Evolutionary conservation across 2,797 vertebrate genomes (phyloP).

Genomic region (Falco novaeseelandiae): DNA sequence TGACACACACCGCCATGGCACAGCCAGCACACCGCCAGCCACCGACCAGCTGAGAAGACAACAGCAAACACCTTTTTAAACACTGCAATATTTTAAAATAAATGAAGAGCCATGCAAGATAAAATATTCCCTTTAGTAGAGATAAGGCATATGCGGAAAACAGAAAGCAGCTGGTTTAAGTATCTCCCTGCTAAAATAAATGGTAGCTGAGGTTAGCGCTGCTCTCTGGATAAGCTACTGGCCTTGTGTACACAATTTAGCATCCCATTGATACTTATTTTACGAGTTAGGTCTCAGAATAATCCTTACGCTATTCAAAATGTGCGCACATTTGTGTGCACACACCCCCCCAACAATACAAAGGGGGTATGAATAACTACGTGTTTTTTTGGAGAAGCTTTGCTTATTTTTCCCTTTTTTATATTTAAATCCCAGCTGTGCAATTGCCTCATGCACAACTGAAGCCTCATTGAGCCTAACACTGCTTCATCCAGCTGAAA

Average conservation of each 20-base stretch:
- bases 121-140: background rate
- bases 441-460: background rate
- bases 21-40: background rate
- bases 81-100: background rate
- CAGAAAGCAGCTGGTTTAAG: background rate
- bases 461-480: background rate
- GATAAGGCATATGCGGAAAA: background rate
- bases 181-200: background rate
- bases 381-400: background rate
- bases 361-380: background rate
- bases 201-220: background rate
- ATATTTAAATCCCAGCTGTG: background rate
- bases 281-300: background rate
- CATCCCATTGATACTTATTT: background rate
- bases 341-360: rapidly evolving
- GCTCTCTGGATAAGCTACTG: background rate
- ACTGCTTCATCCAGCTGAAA: background rate
- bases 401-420: constrained; percentile 18
- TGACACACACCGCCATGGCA: background rate
- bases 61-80: background rate
- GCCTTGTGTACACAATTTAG: background rate
- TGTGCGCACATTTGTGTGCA: no score
- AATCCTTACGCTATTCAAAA: background rate
- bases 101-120: background rate
- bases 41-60: background rate